phyloP scores from a whole-genome alignment of 2,797 vertebrate genomes.

The Rhincodon typus region DNA sequence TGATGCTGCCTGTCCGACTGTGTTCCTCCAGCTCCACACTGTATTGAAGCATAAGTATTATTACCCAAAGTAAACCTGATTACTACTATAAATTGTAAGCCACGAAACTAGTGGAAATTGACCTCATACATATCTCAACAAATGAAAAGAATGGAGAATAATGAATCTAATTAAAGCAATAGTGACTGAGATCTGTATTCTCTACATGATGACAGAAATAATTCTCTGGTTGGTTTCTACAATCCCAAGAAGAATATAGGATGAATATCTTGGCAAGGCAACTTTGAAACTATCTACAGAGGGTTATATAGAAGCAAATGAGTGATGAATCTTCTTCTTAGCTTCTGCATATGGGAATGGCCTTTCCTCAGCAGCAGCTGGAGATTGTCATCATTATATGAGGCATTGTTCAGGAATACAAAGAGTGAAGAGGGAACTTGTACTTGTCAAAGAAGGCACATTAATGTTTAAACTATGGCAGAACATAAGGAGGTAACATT shows the following conservation, averaged over 20 bases:
- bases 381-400: no score
- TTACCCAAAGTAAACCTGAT: not conserved
- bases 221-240: not conserved
- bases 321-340: not conserved
- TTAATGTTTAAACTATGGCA: not conserved
- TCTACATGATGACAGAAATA: not conserved
- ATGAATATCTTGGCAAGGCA: not conserved
- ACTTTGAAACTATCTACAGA: not conserved
- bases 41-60: not conserved
- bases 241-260: not conserved
- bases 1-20: no score
- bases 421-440: not conserved
- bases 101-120: not conserved
- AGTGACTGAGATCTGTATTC: not conserved
- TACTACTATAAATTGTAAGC: not conserved
- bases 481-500: not conserved
- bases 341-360: not conserved
- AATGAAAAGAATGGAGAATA: not conserved
- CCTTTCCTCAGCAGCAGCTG: no score
- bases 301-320: not conserved
- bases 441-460: not conserved
- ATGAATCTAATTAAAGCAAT: not conserved
- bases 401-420: not conserved
- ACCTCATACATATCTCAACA: not conserved
- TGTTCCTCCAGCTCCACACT: no score